These are phyloP conservation scores for Drosophila nannoptera DNA, from an alignment of 1,140 invertebrate species.

Conservation along the genomic window DNA sequence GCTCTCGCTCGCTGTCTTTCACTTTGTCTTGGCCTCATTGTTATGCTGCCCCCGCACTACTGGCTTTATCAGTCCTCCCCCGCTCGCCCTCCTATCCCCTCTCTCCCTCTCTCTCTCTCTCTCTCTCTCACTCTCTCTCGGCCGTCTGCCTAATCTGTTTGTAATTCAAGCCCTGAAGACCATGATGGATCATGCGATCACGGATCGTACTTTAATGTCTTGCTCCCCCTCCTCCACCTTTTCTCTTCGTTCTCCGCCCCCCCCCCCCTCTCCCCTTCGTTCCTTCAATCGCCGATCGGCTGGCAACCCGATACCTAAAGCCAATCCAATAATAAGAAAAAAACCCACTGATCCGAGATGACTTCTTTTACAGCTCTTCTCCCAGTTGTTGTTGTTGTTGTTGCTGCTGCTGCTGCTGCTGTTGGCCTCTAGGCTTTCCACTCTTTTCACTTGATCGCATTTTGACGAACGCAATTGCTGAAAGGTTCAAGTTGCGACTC, in stretches of 20 bases:
- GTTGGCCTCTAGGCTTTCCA: conserved; percentile 37
- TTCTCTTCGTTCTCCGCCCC: not conserved
- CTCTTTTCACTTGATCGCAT: conserved; percentile 41
- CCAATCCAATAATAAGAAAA: conserved; percentile 5
- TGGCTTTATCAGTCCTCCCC: too few species aligned
- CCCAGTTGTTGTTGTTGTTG: too few species aligned
- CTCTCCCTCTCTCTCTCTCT: conserved; percentile 1
- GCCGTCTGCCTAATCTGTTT: conserved; percentile 38
- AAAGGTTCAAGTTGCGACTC: conserved; percentile 7
- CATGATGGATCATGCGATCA: conserved; percentile 40
- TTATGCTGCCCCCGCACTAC: conserved; percentile 29
- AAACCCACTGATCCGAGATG: conserved; percentile 18
- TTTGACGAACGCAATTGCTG: conserved; percentile 23
- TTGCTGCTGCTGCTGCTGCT: too few species aligned
- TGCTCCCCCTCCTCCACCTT: not conserved
- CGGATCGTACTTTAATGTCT: conserved; percentile 39
- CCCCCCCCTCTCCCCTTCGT: conserved; percentile 10
- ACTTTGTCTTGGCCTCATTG: conserved; percentile 20
- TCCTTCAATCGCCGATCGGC: conserved; percentile 28
- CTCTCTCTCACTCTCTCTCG: not conserved
- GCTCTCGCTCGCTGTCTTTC: not conserved
- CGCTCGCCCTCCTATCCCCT: not conserved
- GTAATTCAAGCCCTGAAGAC: conserved; percentile 47
- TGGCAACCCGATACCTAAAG: conserved; percentile 37
- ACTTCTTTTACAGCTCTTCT: conserved; percentile 24